Conservation (phyloP, 2,888 invertebrate species). For the Clivina fossor region DNA sequence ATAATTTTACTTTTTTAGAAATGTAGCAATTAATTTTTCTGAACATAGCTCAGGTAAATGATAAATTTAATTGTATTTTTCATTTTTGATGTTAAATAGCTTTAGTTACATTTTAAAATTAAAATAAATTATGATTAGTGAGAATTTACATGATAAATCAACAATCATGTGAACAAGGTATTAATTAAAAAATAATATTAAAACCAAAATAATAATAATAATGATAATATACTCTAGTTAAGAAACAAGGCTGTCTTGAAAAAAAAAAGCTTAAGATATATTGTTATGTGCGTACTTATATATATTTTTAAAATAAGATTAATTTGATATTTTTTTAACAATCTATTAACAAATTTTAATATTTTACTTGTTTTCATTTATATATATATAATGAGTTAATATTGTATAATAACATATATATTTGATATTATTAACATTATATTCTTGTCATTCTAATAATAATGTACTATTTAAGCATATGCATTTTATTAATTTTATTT, state of each 20-base stretch:
- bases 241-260: conserved; percentile 28
- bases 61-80: conserved; percentile 3
- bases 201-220: conserved; percentile 13
- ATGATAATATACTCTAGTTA: conserved; percentile 22
- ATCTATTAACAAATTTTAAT: too few relatives aligned
- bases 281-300: conserved; percentile 4
- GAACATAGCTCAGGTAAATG: conserved; percentile 27
- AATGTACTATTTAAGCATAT: background rate
- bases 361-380: too few relatives aligned
- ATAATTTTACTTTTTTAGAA: background rate
- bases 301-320: too few relatives aligned
- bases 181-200: conserved; percentile 24
- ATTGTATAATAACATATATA: conserved; percentile 10
- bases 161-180: conserved; percentile 31
- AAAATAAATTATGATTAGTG: conserved; percentile 15
- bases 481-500: background rate
- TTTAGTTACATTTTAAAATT: conserved; percentile 6
- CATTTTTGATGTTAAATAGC: conserved; percentile 10
- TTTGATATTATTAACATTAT: background rate
- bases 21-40: conserved; percentile 3
- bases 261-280: conserved; percentile 19
- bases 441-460: background rate
- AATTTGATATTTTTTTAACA: too few relatives aligned
- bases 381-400: too few relatives aligned
- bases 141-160: conserved; percentile 25